Evolutionary conservation across 1,140 invertebrate genomes (phyloP).

Genomic region (Nylanderia fulva): DNA sequence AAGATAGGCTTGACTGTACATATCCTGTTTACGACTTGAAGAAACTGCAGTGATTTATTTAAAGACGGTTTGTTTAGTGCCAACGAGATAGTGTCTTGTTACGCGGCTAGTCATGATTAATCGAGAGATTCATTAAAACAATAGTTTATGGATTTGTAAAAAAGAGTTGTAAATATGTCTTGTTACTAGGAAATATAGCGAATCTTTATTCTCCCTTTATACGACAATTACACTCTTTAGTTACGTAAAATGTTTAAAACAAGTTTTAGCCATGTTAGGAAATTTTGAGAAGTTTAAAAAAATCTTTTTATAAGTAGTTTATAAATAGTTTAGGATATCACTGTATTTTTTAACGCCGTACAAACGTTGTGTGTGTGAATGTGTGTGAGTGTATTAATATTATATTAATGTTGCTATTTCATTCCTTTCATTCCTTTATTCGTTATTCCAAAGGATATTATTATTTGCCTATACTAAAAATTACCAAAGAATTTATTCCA

Average conservation of each 20-base stretch:
- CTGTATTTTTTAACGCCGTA: background rate
- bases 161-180: background rate
- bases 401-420: no score
- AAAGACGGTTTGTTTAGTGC: background rate
- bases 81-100: conserved; percentile 24
- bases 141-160: conserved; percentile 22
- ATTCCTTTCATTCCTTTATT: no score
- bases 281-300: background rate
- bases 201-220: background rate
- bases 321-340: background rate
- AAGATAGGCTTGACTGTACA: background rate
- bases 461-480: background rate
- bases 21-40: background rate
- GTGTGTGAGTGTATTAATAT: no score
- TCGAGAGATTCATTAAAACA: background rate
- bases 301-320: conserved; percentile 10
- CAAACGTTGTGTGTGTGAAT: background rate
- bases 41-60: background rate
- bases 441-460: background rate
- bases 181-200: background rate
- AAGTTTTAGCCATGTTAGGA: background rate
- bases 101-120: background rate
- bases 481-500: background rate
- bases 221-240: background rate
- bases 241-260: background rate